Evolutionary conservation across 1,140 invertebrate species (phyloP), one percentile per base, ranked within the genome.

Genomic region (Samia ricini): DNA sequence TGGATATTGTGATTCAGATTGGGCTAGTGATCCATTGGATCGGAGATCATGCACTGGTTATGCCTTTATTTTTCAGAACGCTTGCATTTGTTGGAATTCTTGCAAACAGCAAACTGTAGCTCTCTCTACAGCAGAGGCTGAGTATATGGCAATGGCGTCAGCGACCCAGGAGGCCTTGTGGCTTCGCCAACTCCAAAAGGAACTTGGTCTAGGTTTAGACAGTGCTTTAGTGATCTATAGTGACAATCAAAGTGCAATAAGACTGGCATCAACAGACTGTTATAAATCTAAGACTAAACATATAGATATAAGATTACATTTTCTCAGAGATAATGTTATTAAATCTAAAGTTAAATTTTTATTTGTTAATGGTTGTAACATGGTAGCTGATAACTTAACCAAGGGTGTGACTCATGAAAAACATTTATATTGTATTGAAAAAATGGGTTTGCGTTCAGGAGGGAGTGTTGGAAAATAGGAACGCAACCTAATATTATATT

Each of bases 1-100:
- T 61, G 80, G 69, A 0, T 91, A 71, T 61, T 73, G 72, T 58
- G 90, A 91, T 79, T 74, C 91, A 10, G 77, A 88, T 33, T 90
- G 76, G 75, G 85, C 79, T 0, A 76, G 74, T 26, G 60, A 60
- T 29, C 4, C 65, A 58, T 18, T 58, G 52, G 74, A 76, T 10
- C 10, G 72, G 22, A 42, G 70, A 0, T 77, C 72, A 0, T 79
- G 77, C 22, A 72, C 74, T 8, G 75, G 72, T 2, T 79, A 74
- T 33, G 36, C 29, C 15, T 77, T 80, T 15, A 0, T 77, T 4
- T 72, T 72, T 69, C 66, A 76, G 8, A 21, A 66, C 71, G 20
- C 69, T 60, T 6, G 64, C 0, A 72, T 76, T 4, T 66, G 55
- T 26, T 78, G 73, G 73, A 72, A 72, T 21, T 74, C 73, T 2